Percentiles rank a stretch among this genome's conserved stretches.
These are phyloP conservation scores for Podocnemis expansa DNA, from an alignment of 2,113 vertebrate species.

Conservation along the genomic window DNA sequence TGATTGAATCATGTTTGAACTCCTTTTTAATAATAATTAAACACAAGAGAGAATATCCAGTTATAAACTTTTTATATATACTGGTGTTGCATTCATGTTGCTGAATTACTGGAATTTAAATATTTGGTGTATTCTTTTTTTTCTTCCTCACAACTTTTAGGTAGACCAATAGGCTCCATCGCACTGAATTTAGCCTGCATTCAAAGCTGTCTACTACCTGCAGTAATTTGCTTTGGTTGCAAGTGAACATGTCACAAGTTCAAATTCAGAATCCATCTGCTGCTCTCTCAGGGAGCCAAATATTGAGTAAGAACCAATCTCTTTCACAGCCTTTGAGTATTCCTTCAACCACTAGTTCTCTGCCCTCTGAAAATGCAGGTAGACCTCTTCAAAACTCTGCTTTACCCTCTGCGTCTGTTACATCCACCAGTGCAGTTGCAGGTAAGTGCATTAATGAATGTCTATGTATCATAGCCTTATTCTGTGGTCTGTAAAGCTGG, in stretches of 20 bases:
- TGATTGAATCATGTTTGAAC: background rate
- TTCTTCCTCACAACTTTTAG: slow-evolving; percentile 70
- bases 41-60: background rate
- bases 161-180: slow-evolving; percentile 77
- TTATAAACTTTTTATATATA: slow-evolving; percentile 22
- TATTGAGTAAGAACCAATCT: slow-evolving; percentile 82
- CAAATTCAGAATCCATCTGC: slow-evolving; percentile 88
- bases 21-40: slow-evolving; percentile 2
- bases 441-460: slow-evolving; percentile 73
- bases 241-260: slow-evolving; percentile 92
- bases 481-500: background rate
- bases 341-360: slow-evolving; percentile 87
- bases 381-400: slow-evolving; percentile 93
- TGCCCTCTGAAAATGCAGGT: slow-evolving; percentile 94
- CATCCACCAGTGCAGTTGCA: slow-evolving; percentile 90
- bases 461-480: background rate
- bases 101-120: slow-evolving; percentile 38
- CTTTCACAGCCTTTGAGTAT: slow-evolving; percentile 90
- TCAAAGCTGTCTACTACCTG: slow-evolving; percentile 79
- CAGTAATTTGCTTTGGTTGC: slow-evolving; percentile 76
- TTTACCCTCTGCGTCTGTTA: slow-evolving; percentile 91
- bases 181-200: slow-evolving; percentile 74
- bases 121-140: slow-evolving; percentile 59
- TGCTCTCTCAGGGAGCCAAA: slow-evolving; percentile 81
- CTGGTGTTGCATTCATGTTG: slow-evolving; percentile 39